A percentile compares a stretch with the other conserved stretches of the same genome.
Evolutionary conservation across 2,888 invertebrate species (phyloP).

Genomic region (Hedychridium roseum): DNA sequence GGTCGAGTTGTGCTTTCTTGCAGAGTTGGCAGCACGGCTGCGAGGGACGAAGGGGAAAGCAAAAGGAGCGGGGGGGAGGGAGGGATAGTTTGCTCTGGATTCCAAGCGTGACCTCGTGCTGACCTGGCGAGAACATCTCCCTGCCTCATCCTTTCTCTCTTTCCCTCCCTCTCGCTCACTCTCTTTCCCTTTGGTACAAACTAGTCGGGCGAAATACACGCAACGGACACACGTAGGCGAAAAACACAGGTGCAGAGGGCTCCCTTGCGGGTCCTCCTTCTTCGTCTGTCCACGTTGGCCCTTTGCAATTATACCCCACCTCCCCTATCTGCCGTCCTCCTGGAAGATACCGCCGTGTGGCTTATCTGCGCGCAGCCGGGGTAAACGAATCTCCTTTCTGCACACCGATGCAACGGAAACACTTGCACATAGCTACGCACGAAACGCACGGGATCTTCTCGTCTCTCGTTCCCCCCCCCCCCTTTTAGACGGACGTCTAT

Average conservation of each 20-base stretch:
- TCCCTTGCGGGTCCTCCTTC: conserved; percentile 12
- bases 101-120: conserved; percentile 62
- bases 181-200: too few species aligned
- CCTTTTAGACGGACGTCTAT: background rate
- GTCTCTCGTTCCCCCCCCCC: too few species aligned
- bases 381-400: background rate
- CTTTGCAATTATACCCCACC: conserved; percentile 44
- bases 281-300: conserved; percentile 25
- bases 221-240: background rate
- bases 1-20: conserved; percentile 28
- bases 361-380: background rate
- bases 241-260: conserved; percentile 1
- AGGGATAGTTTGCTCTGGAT: conserved; percentile 63
- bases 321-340: background rate
- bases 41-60: conserved; percentile 12
- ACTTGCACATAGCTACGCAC: background rate
- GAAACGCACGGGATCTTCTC: conserved; percentile 12
- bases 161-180: conserved; percentile 29
- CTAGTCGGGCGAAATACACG: conserved; percentile 24
- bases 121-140: conserved; percentile 63
- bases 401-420: too few species aligned
- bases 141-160: conserved; percentile 51
- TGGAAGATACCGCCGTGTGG: background rate
- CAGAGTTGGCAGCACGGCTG: conserved; percentile 34
- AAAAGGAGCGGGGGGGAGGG: conserved; percentile 16